Base-by-base conservation (phyloP, 2,113 vertebrate genomes). In the Empidonax traillii region DNA sequence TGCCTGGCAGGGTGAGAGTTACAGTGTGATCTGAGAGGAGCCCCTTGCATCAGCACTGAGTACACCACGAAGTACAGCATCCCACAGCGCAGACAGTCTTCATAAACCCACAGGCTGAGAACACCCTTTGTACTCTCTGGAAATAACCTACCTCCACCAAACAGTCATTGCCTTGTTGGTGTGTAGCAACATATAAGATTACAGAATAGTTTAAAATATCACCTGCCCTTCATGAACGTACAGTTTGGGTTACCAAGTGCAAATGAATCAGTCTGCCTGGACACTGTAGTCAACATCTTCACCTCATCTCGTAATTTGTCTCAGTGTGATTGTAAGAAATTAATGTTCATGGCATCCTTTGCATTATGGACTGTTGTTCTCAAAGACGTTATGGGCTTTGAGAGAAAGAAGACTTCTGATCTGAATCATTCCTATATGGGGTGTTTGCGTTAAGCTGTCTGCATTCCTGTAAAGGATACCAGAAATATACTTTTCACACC, bases 401-500 rank as follows among this genome's bases (percentile, higher is more conserved):
- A 89, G 33, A 72, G 67, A 87, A 89, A 31, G 12, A 75, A 58
- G 17, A 56, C 8, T 87, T 93, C n/a, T 73, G 72, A 56, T 91
- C 31, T 77, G 59, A 87, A 81, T 73, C 14, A 23, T 61, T 84
- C 24, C 51, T 89, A 2, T 35, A 39, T 24, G 63, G 14, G 12
- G 15, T 89, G n/a, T 62, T 94, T 93, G 19, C 83, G 44, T 77
- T 66, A 87, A 89, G n/a, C 49, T 9, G 25, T 52, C 91, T 95
- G 62, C 35, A 91, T 88, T 76, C 68, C 81, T 89, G 76, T 76
- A 65, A 61, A 80, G 53, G 53, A 76, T 55, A 86, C 84, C 67
- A 93, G 72, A 94, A 96, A 83, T 94, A 89, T 22, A 33, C 33
- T 95, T 83, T 89, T 93, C 80, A 84, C 87, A 80, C 84, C 49